phyloP scores from a whole-genome alignment of 2,888 invertebrate species.

The Rotaria socialis region DNA sequence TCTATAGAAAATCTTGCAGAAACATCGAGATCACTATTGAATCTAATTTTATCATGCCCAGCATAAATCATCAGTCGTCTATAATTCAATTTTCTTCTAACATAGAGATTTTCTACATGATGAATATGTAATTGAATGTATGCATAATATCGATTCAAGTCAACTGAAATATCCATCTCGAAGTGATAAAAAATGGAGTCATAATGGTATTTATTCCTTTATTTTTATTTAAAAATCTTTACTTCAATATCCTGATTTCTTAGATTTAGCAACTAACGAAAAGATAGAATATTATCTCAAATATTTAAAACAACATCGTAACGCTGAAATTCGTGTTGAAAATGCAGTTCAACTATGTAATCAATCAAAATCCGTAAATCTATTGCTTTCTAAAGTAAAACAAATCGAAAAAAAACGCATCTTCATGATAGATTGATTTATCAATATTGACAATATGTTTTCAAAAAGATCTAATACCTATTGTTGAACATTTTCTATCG shows the following conservation, averaged over 20 bases:
- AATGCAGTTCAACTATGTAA: neutral
- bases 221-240: too few relatives aligned
- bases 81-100: neutral
- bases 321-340: slow-evolving; percentile 14
- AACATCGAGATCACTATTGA: too few relatives aligned
- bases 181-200: neutral
- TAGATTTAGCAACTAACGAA: slow-evolving; percentile 4
- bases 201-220: neutral
- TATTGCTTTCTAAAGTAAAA: too few relatives aligned
- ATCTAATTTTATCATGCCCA: too few relatives aligned
- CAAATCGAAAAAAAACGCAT: neutral
- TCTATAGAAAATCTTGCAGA: too few relatives aligned
- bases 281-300: neutral
- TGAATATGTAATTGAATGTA: slow-evolving; percentile 10
- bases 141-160: neutral
- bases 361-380: neutral
- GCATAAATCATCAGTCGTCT: too few relatives aligned
- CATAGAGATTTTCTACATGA: neutral
- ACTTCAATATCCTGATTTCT: neutral
- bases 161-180: neutral
- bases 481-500: neutral
- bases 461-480: neutral
- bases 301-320: slow-evolving; percentile 24
- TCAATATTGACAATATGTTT: neutral
- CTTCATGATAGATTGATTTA: neutral